These are phyloP conservation scores for Ferdinandea cuprea DNA, from an alignment of 2,888 invertebrate genomes.

Conservation along the genomic window DNA sequence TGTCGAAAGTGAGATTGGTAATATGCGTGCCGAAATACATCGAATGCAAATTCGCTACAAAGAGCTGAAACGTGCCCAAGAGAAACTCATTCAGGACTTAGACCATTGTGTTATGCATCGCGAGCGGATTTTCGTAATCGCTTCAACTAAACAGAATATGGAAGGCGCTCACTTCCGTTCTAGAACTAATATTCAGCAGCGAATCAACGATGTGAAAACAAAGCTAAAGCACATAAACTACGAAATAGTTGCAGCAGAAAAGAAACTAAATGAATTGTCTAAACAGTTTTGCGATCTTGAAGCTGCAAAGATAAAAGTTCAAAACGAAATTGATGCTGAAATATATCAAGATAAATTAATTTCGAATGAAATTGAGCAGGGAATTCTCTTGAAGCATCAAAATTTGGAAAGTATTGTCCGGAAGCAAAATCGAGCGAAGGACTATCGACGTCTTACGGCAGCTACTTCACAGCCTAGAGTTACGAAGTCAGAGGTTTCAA, in stretches of 20 bases:
- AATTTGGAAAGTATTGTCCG: constrained; percentile 86
- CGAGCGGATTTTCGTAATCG: constrained; percentile 86
- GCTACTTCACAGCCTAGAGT: constrained; percentile 77
- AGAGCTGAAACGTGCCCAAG: constrained; percentile 81
- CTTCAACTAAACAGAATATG: constrained; percentile 85
- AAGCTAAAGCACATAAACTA: constrained; percentile 85
- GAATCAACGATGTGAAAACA: constrained; percentile 85
- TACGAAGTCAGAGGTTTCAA: constrained; percentile 82
- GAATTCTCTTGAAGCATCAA: constrained; percentile 80
- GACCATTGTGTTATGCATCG: constrained; percentile 87
- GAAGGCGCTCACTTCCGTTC: constrained; percentile 83
- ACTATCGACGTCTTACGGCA: constrained; percentile 84
- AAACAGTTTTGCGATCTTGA: constrained; percentile 77
- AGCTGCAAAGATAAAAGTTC: constrained; percentile 76
- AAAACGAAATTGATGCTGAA: constrained; percentile 78
- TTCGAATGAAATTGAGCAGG: constrained; percentile 82
- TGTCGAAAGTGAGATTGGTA: constrained; percentile 88
- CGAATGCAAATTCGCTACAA: constrained; percentile 88
- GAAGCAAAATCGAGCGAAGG: constrained; percentile 87
- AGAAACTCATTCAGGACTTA: constrained; percentile 85
- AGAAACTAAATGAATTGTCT: constrained; percentile 77
- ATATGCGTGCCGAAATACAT: constrained; percentile 92
- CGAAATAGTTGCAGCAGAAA: constrained; percentile 78
- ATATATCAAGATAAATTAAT: constrained; percentile 78
- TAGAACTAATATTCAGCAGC: constrained; percentile 84